phyloP scores from a whole-genome alignment of 2,113 vertebrate genomes.

The Phylloscopus trochiloides region DNA sequence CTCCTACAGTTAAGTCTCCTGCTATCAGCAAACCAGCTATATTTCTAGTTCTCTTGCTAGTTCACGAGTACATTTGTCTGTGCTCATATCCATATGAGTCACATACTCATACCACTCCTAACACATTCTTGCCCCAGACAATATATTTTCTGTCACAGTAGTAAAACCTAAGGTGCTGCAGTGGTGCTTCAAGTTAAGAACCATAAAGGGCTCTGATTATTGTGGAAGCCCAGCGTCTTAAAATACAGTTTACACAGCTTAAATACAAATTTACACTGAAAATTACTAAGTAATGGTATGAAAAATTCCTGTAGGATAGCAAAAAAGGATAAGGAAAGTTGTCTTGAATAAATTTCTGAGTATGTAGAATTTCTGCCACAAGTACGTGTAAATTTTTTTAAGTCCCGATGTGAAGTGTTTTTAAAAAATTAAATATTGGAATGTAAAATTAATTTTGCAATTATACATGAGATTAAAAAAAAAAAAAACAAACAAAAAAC shows the following conservation, averaged over 20 bases:
- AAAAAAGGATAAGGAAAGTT: not conserved
- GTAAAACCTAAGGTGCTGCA: not conserved
- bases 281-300: not conserved
- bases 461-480: not conserved
- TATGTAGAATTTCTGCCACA: not conserved
- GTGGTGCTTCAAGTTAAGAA: not conserved
- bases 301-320: not conserved
- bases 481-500: too few relatives aligned
- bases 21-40: not conserved
- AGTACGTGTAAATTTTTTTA: not conserved
- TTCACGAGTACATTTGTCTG: not conserved
- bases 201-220: not conserved
- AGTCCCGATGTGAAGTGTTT: fast-evolving
- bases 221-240: not conserved
- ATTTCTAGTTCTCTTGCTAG: not conserved
- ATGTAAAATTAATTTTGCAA: not conserved
- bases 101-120: not conserved
- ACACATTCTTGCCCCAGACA: not conserved
- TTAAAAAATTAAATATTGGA: not conserved
- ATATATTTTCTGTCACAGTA: not conserved
- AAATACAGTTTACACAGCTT: not conserved
- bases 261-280: not conserved
- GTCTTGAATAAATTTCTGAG: not conserved
- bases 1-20: not conserved
- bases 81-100: not conserved